Conservation (phyloP, 2,113 vertebrate species). For the Salvelinus sp. region DNA sequence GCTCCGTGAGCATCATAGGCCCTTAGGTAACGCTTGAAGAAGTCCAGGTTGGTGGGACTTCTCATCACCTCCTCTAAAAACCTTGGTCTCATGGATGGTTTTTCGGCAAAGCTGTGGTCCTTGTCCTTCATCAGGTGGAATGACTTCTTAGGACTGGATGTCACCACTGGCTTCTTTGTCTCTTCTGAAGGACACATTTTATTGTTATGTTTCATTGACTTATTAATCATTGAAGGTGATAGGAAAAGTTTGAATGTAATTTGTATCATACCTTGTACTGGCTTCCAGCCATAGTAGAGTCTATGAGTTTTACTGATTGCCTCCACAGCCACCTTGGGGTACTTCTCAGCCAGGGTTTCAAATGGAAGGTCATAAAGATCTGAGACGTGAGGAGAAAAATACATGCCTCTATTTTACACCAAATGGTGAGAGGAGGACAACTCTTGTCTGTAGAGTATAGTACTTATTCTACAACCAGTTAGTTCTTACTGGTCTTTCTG, state of each 20-base stretch:
- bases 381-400: background rate
- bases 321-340: constrained; percentile 14
- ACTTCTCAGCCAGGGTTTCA: constrained; percentile 7
- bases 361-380: background rate
- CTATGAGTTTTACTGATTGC: constrained; percentile 16
- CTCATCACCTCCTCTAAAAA: constrained; percentile 7
- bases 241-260: background rate
- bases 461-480: background rate
- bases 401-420: background rate
- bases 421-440: background rate
- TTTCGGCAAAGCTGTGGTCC: background rate
- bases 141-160: background rate
- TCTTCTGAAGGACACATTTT: background rate
- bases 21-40: constrained; percentile 15
- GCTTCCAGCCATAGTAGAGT: constrained; percentile 3
- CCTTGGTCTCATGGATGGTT: background rate
- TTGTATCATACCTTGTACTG: constrained; percentile 5
- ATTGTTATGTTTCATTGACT: background rate
- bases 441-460: background rate
- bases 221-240: background rate
- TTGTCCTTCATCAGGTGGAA: background rate
- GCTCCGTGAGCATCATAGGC: background rate
- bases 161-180: background rate
- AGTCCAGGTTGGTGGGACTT: background rate
- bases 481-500: constrained; percentile 5